A percentile compares a stretch with the other conserved stretches of the same genome.
Evolutionary conservation across 2,113 vertebrate genomes (phyloP).

Genomic region (Gnathochromis pfefferi): DNA sequence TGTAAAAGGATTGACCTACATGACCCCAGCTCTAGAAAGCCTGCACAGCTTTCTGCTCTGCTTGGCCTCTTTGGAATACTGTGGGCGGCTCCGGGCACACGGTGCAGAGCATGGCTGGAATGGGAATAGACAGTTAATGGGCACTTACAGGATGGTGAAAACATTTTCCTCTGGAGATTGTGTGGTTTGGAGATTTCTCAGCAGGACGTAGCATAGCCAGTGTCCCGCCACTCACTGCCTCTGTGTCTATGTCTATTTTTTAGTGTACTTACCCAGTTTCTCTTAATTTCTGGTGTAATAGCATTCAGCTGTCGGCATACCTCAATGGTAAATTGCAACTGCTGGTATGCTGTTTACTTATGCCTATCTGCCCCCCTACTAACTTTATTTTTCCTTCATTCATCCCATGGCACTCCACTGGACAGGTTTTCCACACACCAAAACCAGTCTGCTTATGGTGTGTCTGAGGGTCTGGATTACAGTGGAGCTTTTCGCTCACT

Average conservation of each 20-base stretch:
- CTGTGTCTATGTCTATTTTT: slow-evolving; percentile 26
- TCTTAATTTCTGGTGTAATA: neutral
- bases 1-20: slow-evolving; percentile 47
- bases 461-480: slow-evolving; percentile 20
- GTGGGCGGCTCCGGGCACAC: slow-evolving; percentile 45
- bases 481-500: slow-evolving; percentile 1
- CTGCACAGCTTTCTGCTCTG: neutral
- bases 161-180: slow-evolving; percentile 65
- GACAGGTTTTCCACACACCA: slow-evolving; percentile 7
- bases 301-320: neutral
- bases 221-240: slow-evolving; percentile 7
- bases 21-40: slow-evolving; percentile 32
- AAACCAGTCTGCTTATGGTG: neutral
- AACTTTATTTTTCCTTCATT: neutral
- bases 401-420: neutral
- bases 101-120: slow-evolving; percentile 42
- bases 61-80: slow-evolving; percentile 41
- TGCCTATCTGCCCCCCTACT: neutral
- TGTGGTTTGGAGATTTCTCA: slow-evolving; percentile 53
- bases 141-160: slow-evolving; percentile 64
- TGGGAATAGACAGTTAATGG: slow-evolving; percentile 71
- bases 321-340: neutral
- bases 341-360: neutral
- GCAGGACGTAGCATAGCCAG: slow-evolving; percentile 16
- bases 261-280: neutral